phyloP scores from a whole-genome alignment of 2,113 vertebrate genomes.

The Aphelocoma coerulescens region DNA sequence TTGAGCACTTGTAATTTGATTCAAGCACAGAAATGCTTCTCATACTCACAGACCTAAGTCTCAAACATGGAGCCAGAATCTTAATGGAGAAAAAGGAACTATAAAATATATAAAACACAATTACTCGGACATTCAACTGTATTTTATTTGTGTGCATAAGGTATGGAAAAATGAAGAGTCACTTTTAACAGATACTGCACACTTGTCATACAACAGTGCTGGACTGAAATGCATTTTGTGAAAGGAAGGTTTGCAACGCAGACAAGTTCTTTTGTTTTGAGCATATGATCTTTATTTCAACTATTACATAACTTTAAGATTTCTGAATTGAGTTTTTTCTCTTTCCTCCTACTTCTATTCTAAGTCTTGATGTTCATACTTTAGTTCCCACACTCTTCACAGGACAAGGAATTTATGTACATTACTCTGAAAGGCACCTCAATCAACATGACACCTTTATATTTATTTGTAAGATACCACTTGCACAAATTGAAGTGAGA shows the following conservation, averaged over 20 bases:
- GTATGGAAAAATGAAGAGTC: background rate
- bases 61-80: background rate
- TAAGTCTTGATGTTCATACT: background rate
- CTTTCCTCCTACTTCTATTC: background rate
- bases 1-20: background rate
- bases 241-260: background rate
- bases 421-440: constrained; percentile 19
- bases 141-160: background rate
- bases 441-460: background rate
- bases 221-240: background rate
- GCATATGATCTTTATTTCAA: background rate
- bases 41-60: background rate
- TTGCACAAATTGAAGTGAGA: background rate
- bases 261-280: background rate
- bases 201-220: background rate
- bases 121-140: background rate
- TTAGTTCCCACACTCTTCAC: background rate
- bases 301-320: background rate
- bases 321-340: background rate
- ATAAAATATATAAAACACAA: background rate
- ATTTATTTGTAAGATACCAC: background rate
- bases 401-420: background rate
- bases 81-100: background rate
- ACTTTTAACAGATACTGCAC: background rate
- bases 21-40: background rate